Evolutionary conservation across 35 echinoderm and acorn worm genomes (phyloP), one percentile per base, ranked within the genome.

Genomic region (Lytechinus variegatus): DNA sequence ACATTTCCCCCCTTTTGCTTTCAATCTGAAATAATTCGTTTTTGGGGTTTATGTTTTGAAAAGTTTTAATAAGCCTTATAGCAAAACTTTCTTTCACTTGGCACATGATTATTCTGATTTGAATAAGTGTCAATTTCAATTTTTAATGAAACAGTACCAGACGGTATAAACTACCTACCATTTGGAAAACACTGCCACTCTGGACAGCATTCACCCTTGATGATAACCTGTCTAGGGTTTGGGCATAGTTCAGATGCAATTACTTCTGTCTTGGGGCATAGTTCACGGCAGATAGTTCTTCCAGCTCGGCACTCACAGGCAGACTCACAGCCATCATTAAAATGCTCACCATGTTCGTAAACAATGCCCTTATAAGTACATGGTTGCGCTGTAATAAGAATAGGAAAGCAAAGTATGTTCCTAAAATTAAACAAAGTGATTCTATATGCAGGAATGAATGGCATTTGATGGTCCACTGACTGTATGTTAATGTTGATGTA

Each of bases 141-240:
- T 44, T 44, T 44, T 44, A 44, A 0, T 44, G 33, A 44, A 44
- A 44, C 33, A 44, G 33, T 44, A 44, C 33, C 33, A 44, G 33
- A 44, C 0, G 2, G 2, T 53, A 89, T 16, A 3, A 51, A 44
- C 16, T 29, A 51, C 54, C 28, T 87, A 99, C 98, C 97, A 52
- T 95, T 97, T 6, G 98, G 97, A 88, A 98, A 97, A 79, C 98
- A 99, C 14, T 95, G 96, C 98, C 98, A 99, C 72, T 98, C 90
- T 87, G 96, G 98, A 87, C 98, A 99, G 71, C 98, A 99, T 54
- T 98, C 94, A 16, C 96, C 96, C 51, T 98, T 94, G 13, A 98
- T 95, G 28, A 96, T 57, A 4, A 99, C 96, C 14, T 96, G 95
- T 54, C 96, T 96, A 11, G 98, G 98, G 57, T 97, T 95, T 13